Percentiles rank a stretch among this genome's conserved stretches.
These are phyloP conservation scores for Diprion similis DNA, from an alignment of 1,140 invertebrate genomes.

Conservation along the genomic window DNA sequence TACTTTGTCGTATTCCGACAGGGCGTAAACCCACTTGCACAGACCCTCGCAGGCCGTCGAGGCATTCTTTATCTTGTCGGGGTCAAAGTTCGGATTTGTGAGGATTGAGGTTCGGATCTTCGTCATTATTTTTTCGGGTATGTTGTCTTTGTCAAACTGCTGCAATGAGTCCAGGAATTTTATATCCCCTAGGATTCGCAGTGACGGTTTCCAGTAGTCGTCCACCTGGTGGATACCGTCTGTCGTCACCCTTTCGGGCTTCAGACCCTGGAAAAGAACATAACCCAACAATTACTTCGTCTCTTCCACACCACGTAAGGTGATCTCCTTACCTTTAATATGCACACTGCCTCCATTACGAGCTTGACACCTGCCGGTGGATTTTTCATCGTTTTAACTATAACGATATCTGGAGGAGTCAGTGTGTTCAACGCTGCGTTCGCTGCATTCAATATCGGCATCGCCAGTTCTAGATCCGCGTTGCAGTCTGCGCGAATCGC, in stretches of 20 bases:
- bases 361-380: conserved; percentile 92
- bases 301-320: not conserved
- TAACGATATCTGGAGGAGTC: conserved; percentile 90
- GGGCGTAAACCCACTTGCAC: conserved; percentile 90
- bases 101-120: conserved; percentile 82
- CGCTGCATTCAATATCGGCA: conserved; percentile 91
- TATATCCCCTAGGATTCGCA: conserved; percentile 88
- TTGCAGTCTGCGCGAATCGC: conserved; percentile 96
- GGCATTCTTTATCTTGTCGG: conserved; percentile 83
- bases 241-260: conserved; percentile 84
- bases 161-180: conserved; percentile 85
- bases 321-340: conserved; percentile 75
- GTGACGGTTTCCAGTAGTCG: conserved; percentile 94
- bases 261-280: conserved; percentile 68
- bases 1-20: conserved; percentile 92
- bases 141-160: conserved; percentile 91
- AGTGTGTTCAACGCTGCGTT: conserved; percentile 89
- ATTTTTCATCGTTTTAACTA: conserved; percentile 97
- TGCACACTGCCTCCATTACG: conserved; percentile 96
- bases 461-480: conserved; percentile 89
- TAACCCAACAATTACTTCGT: not conserved
- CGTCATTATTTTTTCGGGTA: conserved; percentile 80
- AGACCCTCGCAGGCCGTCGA: conserved; percentile 81
- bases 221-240: conserved; percentile 74
- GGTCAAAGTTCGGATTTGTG: conserved; percentile 89